Evolutionary conservation across 2,113 vertebrate genomes (phyloP).

Genomic region (Gymnogyps californianus): DNA sequence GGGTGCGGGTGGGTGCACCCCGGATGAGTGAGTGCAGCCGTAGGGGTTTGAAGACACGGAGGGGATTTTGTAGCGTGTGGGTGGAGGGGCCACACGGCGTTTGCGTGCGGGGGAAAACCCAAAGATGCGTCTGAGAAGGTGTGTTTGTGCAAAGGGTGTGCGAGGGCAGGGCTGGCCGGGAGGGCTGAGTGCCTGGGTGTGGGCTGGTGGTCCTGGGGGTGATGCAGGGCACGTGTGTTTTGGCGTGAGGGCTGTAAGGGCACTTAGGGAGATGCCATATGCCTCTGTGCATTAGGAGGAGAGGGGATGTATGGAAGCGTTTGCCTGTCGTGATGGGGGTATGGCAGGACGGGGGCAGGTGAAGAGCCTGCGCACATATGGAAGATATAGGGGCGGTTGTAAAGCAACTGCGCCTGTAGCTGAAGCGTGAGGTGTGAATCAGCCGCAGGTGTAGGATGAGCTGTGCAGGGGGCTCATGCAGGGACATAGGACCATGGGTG

Average conservation of each 20-base stretch:
- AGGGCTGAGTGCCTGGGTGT: not conserved
- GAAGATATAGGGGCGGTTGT: accelerated
- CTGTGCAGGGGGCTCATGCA: not conserved
- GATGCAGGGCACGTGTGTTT: accelerated
- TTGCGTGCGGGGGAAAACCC: not conserved
- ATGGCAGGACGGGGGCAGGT: not conserved
- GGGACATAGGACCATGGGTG: not conserved
- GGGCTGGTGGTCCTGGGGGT: not conserved
- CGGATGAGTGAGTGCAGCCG: not conserved
- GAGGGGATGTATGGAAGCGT: not conserved
- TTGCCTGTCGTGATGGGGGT: not conserved
- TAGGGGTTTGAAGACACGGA: accelerated
- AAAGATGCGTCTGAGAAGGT: not conserved
- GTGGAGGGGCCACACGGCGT: not conserved
- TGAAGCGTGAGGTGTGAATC: accelerated
- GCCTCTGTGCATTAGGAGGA: not conserved
- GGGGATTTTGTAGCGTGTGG: not conserved
- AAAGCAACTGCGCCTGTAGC: not conserved
- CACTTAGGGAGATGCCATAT: accelerated
- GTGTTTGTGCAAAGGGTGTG: accelerated
- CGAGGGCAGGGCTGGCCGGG: not conserved
- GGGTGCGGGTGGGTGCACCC: not conserved
- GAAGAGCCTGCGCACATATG: accelerated
- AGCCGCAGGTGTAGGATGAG: not conserved
- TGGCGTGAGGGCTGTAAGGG: not conserved